Evolutionary conservation across 1,140 invertebrate species (phyloP), one percentile per base, ranked within the genome.

Genomic region (Phymastichus coffea): DNA sequence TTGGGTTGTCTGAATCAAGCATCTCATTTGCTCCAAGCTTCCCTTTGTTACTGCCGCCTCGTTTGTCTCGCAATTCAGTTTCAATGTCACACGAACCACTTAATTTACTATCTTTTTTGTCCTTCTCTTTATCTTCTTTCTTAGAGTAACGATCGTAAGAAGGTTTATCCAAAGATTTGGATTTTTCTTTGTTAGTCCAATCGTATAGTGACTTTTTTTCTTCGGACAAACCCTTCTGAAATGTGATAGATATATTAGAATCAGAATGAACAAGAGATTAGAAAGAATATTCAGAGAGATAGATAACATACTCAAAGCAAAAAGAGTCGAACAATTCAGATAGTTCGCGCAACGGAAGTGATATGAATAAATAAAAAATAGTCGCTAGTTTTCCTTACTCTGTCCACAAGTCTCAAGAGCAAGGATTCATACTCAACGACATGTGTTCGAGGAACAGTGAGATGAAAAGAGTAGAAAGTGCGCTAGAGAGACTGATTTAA

Each of bases 21-120:
- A 78, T 78, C 57, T 78, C 76, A 78, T 78, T 78, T 73, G 73
- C 72, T 57, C 71, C 69, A 66, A 74, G 67, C 65, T 79, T 79
- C 58, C 70, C 76, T 66, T 72, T 76, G 52, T 54, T 66, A 46
- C 56, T 35, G 28, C 38, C 57, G 33, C 40, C 57, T 60, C 65
- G 69, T 60, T 71, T 75, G 33, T 75, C 72, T 37, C 69, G 66
- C 47, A 51, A 37, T 58, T 74, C 71, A 23, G 46, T 60, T 61
- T 72, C 72, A 38, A 56, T 49, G 28, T 75, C 70, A 23, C 57
- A 64, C 19, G 55, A 55, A 48, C 52, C 57, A 47, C 35, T 53
- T 49, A 51, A 63, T 35, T 70, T 68, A 57, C 26, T 57, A 26
- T 77, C 75, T 40, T 78, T 77, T 38, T 70, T 74, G 6, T 78